Conservation (phyloP, 1,140 invertebrate genomes). For the Bombus cullumanus region DNA sequence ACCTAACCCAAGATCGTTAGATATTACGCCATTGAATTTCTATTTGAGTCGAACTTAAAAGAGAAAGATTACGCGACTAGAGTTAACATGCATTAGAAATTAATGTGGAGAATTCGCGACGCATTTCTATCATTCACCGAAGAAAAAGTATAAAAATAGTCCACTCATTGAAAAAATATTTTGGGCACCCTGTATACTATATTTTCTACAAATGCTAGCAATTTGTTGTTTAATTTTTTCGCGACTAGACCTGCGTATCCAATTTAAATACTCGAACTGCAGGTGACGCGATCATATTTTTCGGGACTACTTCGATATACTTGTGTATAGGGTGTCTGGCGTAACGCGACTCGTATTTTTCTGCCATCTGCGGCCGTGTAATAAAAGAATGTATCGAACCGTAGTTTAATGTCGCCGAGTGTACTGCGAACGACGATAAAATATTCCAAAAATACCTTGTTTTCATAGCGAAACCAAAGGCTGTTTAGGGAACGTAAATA, state of each 20-base stretch:
- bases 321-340: too few species aligned
- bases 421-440: too few species aligned
- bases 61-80: neutral
- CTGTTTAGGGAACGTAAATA: too few species aligned
- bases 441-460: too few species aligned
- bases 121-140: neutral
- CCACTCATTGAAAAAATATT: neutral
- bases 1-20: too few species aligned
- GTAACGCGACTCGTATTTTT: too few species aligned
- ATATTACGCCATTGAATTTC: too few species aligned
- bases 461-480: too few species aligned
- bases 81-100: neutral
- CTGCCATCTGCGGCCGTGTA: too few species aligned
- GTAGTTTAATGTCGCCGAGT: too few species aligned
- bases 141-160: neutral
- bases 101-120: neutral
- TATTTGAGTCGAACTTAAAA: neutral
- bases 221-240: neutral
- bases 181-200: neutral
- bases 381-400: too few species aligned
- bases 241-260: neutral
- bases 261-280: neutral
- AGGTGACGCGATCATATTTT: neutral
- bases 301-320: neutral
- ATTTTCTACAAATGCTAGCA: neutral